phyloP scores from a whole-genome alignment of 2,113 vertebrate species.

The Grammomys surdaster region DNA sequence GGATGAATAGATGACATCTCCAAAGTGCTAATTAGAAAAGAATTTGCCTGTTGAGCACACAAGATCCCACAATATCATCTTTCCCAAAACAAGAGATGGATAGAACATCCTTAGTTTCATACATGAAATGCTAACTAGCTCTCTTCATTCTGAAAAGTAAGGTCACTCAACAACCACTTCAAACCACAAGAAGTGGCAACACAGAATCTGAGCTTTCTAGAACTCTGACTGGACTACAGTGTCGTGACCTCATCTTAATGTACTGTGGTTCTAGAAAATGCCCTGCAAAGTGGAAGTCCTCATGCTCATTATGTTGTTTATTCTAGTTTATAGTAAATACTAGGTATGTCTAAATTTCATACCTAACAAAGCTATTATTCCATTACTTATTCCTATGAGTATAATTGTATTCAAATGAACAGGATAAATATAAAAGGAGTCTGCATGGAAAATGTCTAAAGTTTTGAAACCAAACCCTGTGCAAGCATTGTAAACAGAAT shows the following conservation, averaged over 20 bases:
- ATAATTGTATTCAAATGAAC: background rate
- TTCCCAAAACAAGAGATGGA: slow-evolving; percentile 8
- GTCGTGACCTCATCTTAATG: background rate
- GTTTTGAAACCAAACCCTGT: background rate
- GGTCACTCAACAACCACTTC: background rate
- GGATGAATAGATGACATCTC: background rate
- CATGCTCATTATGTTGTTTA: background rate
- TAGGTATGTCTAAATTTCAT: background rate
- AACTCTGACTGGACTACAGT: too few relatives aligned
- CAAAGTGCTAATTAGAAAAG: background rate
- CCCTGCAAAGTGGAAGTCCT: background rate
- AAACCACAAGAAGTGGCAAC: background rate
- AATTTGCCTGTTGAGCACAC: background rate
- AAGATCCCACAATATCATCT: background rate
- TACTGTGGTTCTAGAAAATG: background rate
- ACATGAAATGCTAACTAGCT: background rate
- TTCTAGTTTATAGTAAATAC: background rate
- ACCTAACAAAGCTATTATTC: background rate
- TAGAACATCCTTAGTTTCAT: background rate
- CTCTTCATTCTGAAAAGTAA: background rate
- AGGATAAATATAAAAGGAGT: background rate
- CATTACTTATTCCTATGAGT: background rate
- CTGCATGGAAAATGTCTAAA: background rate
- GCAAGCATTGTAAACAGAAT: background rate
- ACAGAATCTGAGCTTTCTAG: background rate